phyloP scores from a whole-genome alignment of 2,888 invertebrate species.

The Agrochola circellaris region DNA sequence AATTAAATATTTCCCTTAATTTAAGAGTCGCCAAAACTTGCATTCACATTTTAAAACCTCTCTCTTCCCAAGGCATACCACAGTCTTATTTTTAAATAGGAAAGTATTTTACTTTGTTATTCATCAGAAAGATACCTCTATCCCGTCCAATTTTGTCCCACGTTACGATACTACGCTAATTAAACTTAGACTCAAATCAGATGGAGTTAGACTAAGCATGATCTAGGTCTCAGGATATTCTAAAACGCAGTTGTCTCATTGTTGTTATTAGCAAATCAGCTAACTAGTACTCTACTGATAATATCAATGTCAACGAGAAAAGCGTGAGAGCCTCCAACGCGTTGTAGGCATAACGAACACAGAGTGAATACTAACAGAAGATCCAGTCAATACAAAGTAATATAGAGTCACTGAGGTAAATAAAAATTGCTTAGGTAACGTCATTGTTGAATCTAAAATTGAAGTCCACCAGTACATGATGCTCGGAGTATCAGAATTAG shows the following conservation, averaged over 20 bases:
- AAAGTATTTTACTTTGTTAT: too few relatives aligned
- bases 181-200: slow-evolving; percentile 16
- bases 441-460: neutral
- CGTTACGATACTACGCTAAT: neutral
- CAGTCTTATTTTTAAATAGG: neutral
- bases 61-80: neutral
- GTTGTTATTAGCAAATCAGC: slow-evolving; percentile 48
- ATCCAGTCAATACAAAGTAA: neutral
- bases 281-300: slow-evolving; percentile 52
- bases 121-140: too few relatives aligned
- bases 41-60: neutral
- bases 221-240: slow-evolving; percentile 29
- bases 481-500: neutral
- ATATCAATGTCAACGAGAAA: slow-evolving; percentile 63
- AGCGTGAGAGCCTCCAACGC: slow-evolving; percentile 66
- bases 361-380: slow-evolving; percentile 28
- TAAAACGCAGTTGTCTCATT: slow-evolving; percentile 40
- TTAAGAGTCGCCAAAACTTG: neutral
- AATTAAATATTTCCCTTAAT: too few relatives aligned
- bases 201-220: neutral
- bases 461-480: neutral
- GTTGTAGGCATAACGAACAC: slow-evolving; percentile 36
- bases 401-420: neutral
- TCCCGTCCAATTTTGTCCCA: neutral
- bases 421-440: neutral